These are phyloP conservation scores for Karalla daura DNA, from an alignment of 2,797 vertebrate species.

Conservation along the genomic window DNA sequence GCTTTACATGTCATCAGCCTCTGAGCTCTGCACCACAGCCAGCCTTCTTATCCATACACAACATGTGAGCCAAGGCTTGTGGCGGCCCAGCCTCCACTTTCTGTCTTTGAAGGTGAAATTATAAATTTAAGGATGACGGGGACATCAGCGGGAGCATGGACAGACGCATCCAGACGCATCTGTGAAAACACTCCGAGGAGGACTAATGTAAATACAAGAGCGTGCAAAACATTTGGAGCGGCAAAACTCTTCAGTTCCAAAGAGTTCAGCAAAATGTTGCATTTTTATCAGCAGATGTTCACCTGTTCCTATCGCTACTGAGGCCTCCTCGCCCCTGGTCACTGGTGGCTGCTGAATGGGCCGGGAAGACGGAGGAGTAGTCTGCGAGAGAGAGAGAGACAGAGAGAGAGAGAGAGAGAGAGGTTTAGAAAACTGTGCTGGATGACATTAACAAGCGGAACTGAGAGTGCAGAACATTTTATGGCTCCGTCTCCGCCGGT, in stretches of 20 bases:
- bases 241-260: neutral
- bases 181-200: constrained; percentile 1
- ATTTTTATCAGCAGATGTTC: constrained; percentile 25
- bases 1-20: neutral
- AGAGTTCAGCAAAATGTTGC: neutral
- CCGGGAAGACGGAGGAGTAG: constrained; percentile 65
- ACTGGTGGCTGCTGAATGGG: constrained; percentile 82
- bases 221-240: neutral
- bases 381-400: constrained; percentile 63
- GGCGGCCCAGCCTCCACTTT: constrained; percentile 5
- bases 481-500: neutral
- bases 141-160: neutral
- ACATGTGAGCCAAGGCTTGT: constrained; percentile 19
- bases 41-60: neutral
- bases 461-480: neutral
- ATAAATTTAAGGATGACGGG: neutral
- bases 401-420: constrained; percentile 8
- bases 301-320: constrained; percentile 62
- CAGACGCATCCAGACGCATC: neutral
- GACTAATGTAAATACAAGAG: neutral
- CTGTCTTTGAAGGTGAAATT: constrained; percentile 2
- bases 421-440: constrained; percentile 5
- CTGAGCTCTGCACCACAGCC: constrained; percentile 5
- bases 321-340: constrained; percentile 40
- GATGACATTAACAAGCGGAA: constrained; percentile 9